A percentile compares a stretch with the other conserved stretches of the same genome.
Evolutionary conservation across 1,140 invertebrate genomes (phyloP).

Genomic region (Dermatophagoides farinae): DNA sequence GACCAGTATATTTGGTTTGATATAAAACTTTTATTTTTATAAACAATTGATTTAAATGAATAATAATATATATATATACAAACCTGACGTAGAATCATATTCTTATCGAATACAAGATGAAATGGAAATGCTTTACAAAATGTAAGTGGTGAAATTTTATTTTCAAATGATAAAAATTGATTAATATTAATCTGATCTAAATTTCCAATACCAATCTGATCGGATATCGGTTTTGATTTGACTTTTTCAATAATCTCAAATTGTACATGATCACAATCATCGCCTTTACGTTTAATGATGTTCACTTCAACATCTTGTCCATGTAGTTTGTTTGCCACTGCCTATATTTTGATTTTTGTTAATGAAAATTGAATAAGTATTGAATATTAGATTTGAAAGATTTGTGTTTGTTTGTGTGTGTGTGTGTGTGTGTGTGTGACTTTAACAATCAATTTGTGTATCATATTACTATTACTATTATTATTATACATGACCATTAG

Average conservation of each 20-base stretch:
- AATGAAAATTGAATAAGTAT: not conserved
- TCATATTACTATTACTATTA: not conserved
- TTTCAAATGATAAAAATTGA: slow-evolving; percentile 35
- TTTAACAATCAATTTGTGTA: not conserved
- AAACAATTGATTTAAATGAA: not conserved
- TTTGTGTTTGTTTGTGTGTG: no score
- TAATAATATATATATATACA: not conserved
- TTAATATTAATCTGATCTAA: slow-evolving; percentile 9
- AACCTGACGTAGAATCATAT: slow-evolving; percentile 40
- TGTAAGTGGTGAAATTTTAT: slow-evolving; percentile 64
- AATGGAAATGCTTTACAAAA: slow-evolving; percentile 88
- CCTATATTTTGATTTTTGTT: slow-evolving; percentile 31
- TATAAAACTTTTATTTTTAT: no score
- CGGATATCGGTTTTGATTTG: not conserved
- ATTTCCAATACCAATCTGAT: slow-evolving; percentile 16
- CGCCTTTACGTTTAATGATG: slow-evolving; percentile 60
- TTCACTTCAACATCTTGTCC: slow-evolving; percentile 72
- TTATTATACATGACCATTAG: not conserved
- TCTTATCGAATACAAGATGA: slow-evolving; percentile 72
- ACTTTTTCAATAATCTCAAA: slow-evolving; percentile 53
- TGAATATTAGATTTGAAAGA: no score
- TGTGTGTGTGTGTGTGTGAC: no score
- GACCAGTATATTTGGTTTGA: no score
- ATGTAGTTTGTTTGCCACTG: slow-evolving; percentile 73
- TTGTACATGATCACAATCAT: slow-evolving; percentile 69